These are phyloP conservation scores for Scartelaos histophorus DNA, from an alignment of 2,113 vertebrate species.

Conservation along the genomic window DNA sequence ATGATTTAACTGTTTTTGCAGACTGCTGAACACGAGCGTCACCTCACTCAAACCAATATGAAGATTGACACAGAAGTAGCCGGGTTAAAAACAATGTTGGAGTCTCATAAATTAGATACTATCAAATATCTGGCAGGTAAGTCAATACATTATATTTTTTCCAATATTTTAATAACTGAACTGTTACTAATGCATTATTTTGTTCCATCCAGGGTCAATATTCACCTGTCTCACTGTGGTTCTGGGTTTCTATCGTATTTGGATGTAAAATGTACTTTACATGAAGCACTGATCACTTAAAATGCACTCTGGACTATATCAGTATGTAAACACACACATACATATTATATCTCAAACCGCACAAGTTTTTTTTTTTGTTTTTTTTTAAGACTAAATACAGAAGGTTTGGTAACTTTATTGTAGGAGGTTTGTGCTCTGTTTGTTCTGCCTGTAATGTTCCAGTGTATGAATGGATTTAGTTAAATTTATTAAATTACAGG, in stretches of 20 bases:
- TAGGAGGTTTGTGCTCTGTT: too few relatives aligned
- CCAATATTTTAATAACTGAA: neutral
- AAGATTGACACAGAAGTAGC: slow-evolving; percentile 97
- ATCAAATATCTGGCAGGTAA: slow-evolving; percentile 97
- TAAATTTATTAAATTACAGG: too few relatives aligned
- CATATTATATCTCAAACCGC: too few relatives aligned
- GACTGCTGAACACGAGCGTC: slow-evolving; percentile 88
- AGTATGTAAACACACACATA: too few relatives aligned
- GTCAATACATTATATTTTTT: neutral
- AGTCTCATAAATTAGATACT: slow-evolving; percentile 94
- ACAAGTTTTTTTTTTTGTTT: neutral
- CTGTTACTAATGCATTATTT: slow-evolving; percentile 6
- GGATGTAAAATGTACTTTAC: slow-evolving; percentile 72
- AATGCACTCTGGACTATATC: neutral
- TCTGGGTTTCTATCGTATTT: slow-evolving; percentile 79
- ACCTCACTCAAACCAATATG: slow-evolving; percentile 87
- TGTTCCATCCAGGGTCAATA: slow-evolving; percentile 70
- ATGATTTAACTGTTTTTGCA: slow-evolving; percentile 47
- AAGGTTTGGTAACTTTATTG: neutral
- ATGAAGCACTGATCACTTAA: neutral
- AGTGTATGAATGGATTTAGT: too few relatives aligned
- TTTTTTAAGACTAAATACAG: neutral
- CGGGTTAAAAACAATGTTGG: slow-evolving; percentile 94
- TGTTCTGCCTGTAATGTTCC: too few relatives aligned
- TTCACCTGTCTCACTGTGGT: slow-evolving; percentile 81